phyloP scores from a whole-genome alignment of 1,140 invertebrate genomes.

The Danaus melanippus region DNA sequence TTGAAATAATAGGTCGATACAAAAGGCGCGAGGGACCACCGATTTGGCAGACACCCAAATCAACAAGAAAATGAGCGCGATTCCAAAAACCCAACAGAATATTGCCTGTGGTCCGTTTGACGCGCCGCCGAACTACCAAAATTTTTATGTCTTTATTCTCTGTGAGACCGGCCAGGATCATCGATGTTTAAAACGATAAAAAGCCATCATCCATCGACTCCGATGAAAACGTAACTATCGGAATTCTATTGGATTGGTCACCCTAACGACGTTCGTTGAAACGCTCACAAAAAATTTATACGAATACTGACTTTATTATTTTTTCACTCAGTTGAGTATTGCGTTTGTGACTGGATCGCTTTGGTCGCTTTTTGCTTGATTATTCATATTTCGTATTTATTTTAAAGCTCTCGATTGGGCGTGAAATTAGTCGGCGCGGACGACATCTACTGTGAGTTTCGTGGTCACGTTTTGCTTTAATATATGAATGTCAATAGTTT shows the following conservation, averaged over 20 bases:
- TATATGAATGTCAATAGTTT: constrained; percentile 63
- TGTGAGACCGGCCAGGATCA: constrained; percentile 46
- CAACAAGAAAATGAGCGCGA: constrained; percentile 38
- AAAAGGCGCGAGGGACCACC: constrained; percentile 62
- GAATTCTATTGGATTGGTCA: constrained; percentile 55
- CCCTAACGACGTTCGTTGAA: constrained; percentile 56
- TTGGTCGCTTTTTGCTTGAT: constrained; percentile 42
- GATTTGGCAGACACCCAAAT: constrained; percentile 51
- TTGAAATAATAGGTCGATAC: constrained; percentile 58
- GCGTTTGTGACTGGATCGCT: constrained; percentile 20
- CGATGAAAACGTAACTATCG: constrained; percentile 39
- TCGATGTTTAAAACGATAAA: constrained; percentile 43
- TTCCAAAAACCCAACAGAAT: constrained; percentile 52
- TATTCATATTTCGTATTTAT: constrained; percentile 46
- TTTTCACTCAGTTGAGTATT: constrained; percentile 47
- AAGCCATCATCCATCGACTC: constrained; percentile 37
- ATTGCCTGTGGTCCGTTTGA: constrained; percentile 61
- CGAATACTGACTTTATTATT: constrained; percentile 48
- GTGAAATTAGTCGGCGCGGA: constrained; percentile 58
- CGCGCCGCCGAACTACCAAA: constrained; percentile 49
- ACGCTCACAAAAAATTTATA: constrained; percentile 47
- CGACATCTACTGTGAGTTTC: constrained; percentile 45
- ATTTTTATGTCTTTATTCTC: constrained; percentile 70
- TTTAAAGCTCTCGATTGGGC: constrained; percentile 60
- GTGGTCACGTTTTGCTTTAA: constrained; percentile 54